A percentile compares a stretch with the other conserved stretches of the same genome.
Conservation (phyloP, 2,113 vertebrate species). For the Neodon shergylaensis region DNA sequence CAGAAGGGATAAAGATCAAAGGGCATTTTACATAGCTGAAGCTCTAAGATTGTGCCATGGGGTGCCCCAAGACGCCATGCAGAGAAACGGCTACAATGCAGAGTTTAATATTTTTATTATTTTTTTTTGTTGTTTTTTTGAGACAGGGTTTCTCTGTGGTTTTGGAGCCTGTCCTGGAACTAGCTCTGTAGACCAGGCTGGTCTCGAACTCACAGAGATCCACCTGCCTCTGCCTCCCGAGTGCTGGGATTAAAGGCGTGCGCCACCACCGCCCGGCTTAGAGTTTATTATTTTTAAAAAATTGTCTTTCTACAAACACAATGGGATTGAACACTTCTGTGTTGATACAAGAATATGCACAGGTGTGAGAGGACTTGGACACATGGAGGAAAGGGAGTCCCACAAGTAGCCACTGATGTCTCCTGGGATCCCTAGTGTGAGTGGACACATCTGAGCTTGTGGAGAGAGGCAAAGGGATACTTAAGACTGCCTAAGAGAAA, state of each 20-base stretch:
- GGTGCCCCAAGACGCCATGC: too few relatives aligned
- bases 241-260: too few relatives aligned
- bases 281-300: neutral
- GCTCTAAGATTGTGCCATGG: neutral
- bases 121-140: too few relatives aligned
- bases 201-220: too few relatives aligned
- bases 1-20: neutral
- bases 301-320: neutral
- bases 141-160: too few relatives aligned
- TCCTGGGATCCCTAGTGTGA: neutral
- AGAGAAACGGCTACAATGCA: neutral
- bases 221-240: too few relatives aligned
- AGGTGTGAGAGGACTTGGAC: neutral
- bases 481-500: neutral
- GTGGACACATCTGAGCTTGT: neutral
- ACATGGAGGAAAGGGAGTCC: neutral
- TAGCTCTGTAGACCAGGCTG: too few relatives aligned
- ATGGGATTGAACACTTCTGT: neutral
- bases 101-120: neutral
- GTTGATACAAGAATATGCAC: neutral
- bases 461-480: neutral
- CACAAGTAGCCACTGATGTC: neutral
- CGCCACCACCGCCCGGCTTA: too few relatives aligned
- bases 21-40: neutral
- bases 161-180: too few relatives aligned